Evolutionary conservation across 2,797 vertebrate genomes (phyloP), one percentile per base, ranked within the genome.

Genomic region (Gymnodraco acuticeps): DNA sequence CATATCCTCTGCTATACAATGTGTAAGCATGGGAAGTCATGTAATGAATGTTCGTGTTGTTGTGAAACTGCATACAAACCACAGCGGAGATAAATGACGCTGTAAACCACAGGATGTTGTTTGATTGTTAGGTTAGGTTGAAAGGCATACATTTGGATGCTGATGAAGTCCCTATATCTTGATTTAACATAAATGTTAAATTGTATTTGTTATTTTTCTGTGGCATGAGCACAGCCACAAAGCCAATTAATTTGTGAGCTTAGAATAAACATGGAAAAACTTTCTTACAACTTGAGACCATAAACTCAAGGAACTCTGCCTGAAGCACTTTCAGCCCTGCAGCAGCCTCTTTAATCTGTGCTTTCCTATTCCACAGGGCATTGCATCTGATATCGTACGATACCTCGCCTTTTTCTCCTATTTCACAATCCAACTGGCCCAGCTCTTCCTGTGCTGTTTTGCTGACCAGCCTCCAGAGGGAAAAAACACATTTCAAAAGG

Each of bases 381-480:
- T 97, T 56, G 81, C 87, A 58, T 92, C 94, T 0, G 95, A 97
- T 64, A 88, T 86, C 1, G 95, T 97, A 45, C 91, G 73, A 56
- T 96, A 97, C 45, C 54, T 97, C 70, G 92, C 95, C 45, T 95
- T 96, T 79, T 97, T 96, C 88, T 92, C 96, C 56, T 95, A 95
- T 82, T 94, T 95, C 81, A 86, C 82, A 17, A 94, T 99, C 82
- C 96, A 97, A 70, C 78, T 95, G 83, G 94, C 89, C 13, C 95
- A 99, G 83, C 94, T 98, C 8, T 92, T 96, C 75, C 89, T 99
- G 50, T 97, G 96, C 87, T 98, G 96, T 91, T 95, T 98, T 65
- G 94, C 94, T 23, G 98, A 99, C 87, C 93, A 84, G 8, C 90
- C 95, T 27, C 96, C 97, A 23, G 96, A 95, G 83, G 94, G 94